A percentile compares a stretch with the other conserved stretches of the same genome.
Conservation (phyloP, 1,140 invertebrate species). For the Geopemphigus sp. region DNA sequence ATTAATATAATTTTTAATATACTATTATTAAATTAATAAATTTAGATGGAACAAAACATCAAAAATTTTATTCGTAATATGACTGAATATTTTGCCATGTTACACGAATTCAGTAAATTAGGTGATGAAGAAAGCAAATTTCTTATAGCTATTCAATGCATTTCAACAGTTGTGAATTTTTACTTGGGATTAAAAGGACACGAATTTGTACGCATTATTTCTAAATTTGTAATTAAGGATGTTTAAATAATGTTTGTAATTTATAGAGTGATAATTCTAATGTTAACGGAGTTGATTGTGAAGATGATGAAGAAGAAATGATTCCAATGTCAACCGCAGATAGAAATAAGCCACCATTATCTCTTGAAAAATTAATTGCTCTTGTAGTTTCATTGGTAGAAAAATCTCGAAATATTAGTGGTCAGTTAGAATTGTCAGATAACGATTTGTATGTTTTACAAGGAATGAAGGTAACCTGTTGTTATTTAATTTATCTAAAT, state of each 20-base stretch:
- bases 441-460: conserved; percentile 79
- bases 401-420: conserved; percentile 75
- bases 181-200: conserved; percentile 79
- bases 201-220: conserved; percentile 60
- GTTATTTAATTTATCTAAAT: conserved; percentile 43
- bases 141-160: conserved; percentile 79
- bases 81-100: conserved; percentile 86
- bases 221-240: background rate
- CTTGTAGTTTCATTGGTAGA: conserved; percentile 84
- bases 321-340: conserved; percentile 63
- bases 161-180: conserved; percentile 86
- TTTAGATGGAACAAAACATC: conserved; percentile 80
- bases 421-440: conserved; percentile 69
- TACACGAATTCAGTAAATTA: conserved; percentile 92
- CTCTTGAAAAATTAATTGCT: conserved; percentile 94
- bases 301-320: conserved; percentile 74
- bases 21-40: background rate
- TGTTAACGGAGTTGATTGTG: conserved; percentile 63
- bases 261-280: conserved; percentile 30
- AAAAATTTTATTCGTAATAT: conserved; percentile 82
- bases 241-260: background rate
- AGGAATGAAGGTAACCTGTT: conserved; percentile 70
- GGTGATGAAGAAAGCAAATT: conserved; percentile 89
- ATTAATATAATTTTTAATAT: background rate
- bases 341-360: conserved; percentile 78